Percentiles rank a stretch among this genome's conserved stretches.
phyloP scores from a whole-genome alignment of 2,888 invertebrate genomes.

The Drosophila meridiana region DNA sequence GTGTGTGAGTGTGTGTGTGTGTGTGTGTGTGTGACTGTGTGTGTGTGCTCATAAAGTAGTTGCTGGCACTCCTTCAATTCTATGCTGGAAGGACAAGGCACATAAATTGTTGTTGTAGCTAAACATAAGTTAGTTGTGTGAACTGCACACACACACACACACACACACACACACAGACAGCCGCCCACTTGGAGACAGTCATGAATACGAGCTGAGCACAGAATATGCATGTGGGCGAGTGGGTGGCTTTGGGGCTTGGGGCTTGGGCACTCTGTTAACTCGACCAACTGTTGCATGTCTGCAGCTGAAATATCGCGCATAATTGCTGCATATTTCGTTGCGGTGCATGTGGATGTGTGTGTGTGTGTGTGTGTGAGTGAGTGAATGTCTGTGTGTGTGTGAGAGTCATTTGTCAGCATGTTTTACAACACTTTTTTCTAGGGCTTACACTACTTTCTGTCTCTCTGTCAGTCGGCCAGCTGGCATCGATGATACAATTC shows the following conservation, averaged over 20 bases:
- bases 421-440: constrained; percentile 41
- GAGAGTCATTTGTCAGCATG: constrained; percentile 48
- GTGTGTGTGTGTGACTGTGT: constrained; percentile 1
- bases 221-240: constrained; percentile 37
- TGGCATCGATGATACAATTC: constrained; percentile 49
- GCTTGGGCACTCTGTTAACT: constrained; percentile 2
- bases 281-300: constrained; percentile 71
- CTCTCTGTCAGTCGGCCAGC: constrained; percentile 26
- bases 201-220: constrained; percentile 60
- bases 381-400: neutral
- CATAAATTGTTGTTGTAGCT: constrained; percentile 68
- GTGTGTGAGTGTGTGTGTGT: constrained; percentile 4
- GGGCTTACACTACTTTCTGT: constrained; percentile 24
- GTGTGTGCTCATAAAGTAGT: constrained; percentile 2
- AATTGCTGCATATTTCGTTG: constrained; percentile 68
- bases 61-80: constrained; percentile 35
- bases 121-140: constrained; percentile 71
- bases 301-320: constrained; percentile 71
- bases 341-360: constrained; percentile 5
- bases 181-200: constrained; percentile 29
- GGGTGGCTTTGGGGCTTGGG: neutral
- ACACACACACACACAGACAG: constrained; percentile 21
- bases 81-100: constrained; percentile 46
- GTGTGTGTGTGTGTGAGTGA: constrained; percentile 4
- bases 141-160: constrained; percentile 34